Evolutionary conservation across 2,797 vertebrate species (phyloP), one percentile per base, ranked within the genome.

Genomic region (Anabacerthia variegaticeps): DNA sequence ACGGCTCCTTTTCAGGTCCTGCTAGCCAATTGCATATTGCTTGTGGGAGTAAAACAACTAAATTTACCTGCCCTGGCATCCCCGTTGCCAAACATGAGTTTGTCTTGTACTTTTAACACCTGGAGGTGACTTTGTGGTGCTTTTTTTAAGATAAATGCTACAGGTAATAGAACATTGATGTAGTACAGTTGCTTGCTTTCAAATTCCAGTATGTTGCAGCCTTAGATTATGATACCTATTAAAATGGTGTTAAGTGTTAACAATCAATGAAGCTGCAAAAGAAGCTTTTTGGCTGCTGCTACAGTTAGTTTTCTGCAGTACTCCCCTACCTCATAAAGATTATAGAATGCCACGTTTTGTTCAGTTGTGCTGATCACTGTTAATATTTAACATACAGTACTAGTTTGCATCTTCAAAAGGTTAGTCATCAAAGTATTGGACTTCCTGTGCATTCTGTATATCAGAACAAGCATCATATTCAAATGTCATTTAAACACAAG

Each of bases 271-370:
- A 69, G n/a, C 24, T 83, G 36, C 28, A 72, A 80, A 58, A 72
- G 43, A 52, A 88, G 55, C 6, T 16, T 30, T 46, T 52, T 43
- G 58, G 41, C 27, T 61, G 19, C 22, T 68, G 41, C 61, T 74
- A 26, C 32, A 59, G 37, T 68, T 81, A 24, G 18, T 8, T 63
- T 76, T 66, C 36, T 88, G 77, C 24, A 39, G 30, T 49, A 52
- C 27, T 67, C 23, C 27, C 49, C 21, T 36, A 46, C 32, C 28
- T 58, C 51, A n/a, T 20, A 9, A 24, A 44, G 30, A 10, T 32
- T 28, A 74, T 0, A 36, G 27, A 74, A 48, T 0, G 0, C n/a
- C n/a, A 55, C 9, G 20, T 32, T 67, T 77, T 85, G 27, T 52
- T 65, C 48, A 36, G 4, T 82, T 20, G 39, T 32, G n/a, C 22